These are phyloP conservation scores for Mycogona germanica DNA, from an alignment of 2,888 invertebrate genomes.

Conservation along the genomic window DNA sequence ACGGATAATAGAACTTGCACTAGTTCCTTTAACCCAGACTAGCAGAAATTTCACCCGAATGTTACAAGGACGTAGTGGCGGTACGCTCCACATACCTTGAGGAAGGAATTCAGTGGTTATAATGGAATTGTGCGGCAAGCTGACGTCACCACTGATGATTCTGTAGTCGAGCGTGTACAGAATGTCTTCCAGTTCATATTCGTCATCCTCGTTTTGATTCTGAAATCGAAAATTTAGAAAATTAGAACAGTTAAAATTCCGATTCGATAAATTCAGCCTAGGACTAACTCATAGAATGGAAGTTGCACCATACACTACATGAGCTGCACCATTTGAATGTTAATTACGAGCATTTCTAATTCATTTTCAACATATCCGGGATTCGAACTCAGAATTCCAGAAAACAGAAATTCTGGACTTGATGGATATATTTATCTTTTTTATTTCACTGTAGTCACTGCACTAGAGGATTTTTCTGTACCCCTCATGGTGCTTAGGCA, in stretches of 20 bases:
- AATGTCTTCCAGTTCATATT: conserved; percentile 65
- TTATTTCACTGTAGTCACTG: too few relatives aligned
- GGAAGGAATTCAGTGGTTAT: conserved; percentile 75
- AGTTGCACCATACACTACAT: neutral
- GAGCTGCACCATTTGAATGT: too few relatives aligned
- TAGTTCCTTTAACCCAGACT: too few relatives aligned
- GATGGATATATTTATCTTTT: neutral
- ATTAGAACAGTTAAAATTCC: neutral
- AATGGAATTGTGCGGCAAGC: conserved; percentile 63
- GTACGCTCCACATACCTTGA: conserved; percentile 56
- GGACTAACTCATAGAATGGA: too few relatives aligned
- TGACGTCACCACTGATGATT: conserved; percentile 74
- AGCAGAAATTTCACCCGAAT: too few relatives aligned
- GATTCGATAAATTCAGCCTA: too few relatives aligned
- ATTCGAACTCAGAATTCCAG: neutral
- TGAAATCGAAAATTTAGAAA: conserved; percentile 30
- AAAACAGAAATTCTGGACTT: neutral
- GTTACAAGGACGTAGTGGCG: too few relatives aligned
- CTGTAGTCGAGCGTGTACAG: conserved; percentile 72
- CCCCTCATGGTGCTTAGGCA: too few relatives aligned
- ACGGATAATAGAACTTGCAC: too few relatives aligned
- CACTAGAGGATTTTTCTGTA: too few relatives aligned
- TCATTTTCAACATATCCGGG: neutral
- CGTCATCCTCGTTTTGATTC: conserved; percentile 77
- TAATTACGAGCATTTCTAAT: neutral